Base-by-base conservation (phyloP, 1,140 invertebrate species). In the Yoshiicerus persimilis region DNA sequence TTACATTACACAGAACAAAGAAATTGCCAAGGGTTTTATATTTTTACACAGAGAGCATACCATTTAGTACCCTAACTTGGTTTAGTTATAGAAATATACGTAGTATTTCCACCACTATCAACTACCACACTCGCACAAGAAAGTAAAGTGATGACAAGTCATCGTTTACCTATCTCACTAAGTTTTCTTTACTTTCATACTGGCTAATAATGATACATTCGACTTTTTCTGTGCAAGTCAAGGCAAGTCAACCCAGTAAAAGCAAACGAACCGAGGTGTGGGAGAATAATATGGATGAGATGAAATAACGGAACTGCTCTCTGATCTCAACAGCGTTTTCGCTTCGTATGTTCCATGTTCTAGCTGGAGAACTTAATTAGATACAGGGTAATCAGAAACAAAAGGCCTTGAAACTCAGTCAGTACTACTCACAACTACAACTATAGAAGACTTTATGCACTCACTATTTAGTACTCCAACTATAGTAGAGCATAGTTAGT, bases 271-370 rank as follows among this genome's bases (percentile, higher is more conserved):
- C 83, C 83, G 83, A 47, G 83, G 83, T 84, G 38, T 84, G 83
- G 83, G 83, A 84, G 83, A 84, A 84, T 41, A 84, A 47, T 84
- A 84, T 84, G 83, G 83, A 84, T 41, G 41, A 84, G 83, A 84
- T 34, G 75, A 80, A 80, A 80, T 80, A 80, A 80, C 75, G 75
- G 75, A 80, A 80, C 75, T 80, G 75, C 32, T 80, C 62, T 66
- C 32, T 34, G 32, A 32, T 80, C 75, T 36, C 20, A 11, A 30
- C 25, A 70, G n/a, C 32, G 75, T 9, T 38, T 80, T 56, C 39
- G 25, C 39, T 32, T 32, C 38, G 32, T 36, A 25, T 80, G 75
- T 32, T 80, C 66, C n/a, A n/a, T 34, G 66, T 11, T 83, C 80
- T 56, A 5, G 6, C n/a, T 56, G 10, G 83, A 85, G 38, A 30